Evolutionary conservation across 2,113 vertebrate genomes (phyloP).

Genomic region (Hemibagrus wyckioides): DNA sequence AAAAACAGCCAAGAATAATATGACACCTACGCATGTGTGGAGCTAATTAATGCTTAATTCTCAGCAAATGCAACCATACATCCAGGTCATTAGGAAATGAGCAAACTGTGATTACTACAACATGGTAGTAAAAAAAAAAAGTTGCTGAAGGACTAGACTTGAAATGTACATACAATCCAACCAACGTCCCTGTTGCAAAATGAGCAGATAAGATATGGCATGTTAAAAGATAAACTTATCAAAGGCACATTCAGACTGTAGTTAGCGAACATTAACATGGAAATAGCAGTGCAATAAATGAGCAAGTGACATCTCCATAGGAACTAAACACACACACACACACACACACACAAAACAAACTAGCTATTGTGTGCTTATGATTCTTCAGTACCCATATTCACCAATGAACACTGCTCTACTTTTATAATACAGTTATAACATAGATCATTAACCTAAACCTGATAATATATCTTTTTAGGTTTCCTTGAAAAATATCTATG

Average conservation of each 20-base stretch:
- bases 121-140: neutral
- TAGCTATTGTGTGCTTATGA: conserved; percentile 9
- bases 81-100: neutral
- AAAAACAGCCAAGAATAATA: neutral
- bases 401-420: neutral
- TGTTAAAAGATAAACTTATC: conserved; percentile 41
- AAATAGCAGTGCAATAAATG: conserved; percentile 23
- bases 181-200: conserved; percentile 6
- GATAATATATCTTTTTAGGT: neutral
- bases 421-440: neutral
- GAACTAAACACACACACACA: conserved; percentile 1
- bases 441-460: neutral
- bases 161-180: conserved; percentile 30
- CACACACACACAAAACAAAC: conserved; percentile 7
- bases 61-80: neutral
- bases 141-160: neutral
- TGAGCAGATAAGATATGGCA: conserved; percentile 45
- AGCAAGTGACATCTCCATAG: conserved; percentile 16
- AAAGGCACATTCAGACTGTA: conserved; percentile 31
- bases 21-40: neutral
- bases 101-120: neutral
- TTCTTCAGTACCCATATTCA: neutral
- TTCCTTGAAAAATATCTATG: neutral
- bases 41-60: neutral
- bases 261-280: neutral